These are phyloP conservation scores for Montipora capricornis DNA, from an alignment of 64 coral and sea anemone species.

Conservation along the genomic window DNA sequence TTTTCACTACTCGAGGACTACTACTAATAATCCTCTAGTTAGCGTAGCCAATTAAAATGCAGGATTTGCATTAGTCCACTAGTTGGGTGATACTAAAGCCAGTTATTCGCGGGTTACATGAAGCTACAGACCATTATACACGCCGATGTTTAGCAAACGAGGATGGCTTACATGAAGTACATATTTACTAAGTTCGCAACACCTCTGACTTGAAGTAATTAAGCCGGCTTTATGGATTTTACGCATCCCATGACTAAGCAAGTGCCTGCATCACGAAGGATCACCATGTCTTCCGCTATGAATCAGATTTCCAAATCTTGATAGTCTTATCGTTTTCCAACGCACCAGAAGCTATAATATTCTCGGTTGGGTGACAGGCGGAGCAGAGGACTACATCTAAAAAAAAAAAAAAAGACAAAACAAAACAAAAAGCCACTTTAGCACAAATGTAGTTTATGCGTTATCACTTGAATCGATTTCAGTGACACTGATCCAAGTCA, in stretches of 20 bases:
- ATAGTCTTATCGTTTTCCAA: constrained; percentile 97
- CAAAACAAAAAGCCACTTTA: not conserved
- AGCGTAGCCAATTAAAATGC: too few species aligned
- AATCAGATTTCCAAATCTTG: constrained; percentile 99
- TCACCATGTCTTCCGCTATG: constrained; percentile 30
- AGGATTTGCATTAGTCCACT: too few species aligned
- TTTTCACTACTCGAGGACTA: too few species aligned
- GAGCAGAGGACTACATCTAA: constrained; percentile 98
- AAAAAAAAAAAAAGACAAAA: not conserved
- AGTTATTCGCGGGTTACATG: too few species aligned
- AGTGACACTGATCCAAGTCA: too few species aligned
- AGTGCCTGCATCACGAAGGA: not conserved
- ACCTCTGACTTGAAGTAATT: not conserved
- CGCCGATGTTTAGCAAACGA: too few species aligned
- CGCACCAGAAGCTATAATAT: constrained; percentile 96
- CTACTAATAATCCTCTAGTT: too few species aligned
- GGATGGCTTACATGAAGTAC: not conserved
- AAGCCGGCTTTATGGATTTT: not conserved
- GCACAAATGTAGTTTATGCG: too few species aligned
- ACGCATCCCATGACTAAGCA: not conserved
- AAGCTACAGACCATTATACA: too few species aligned
- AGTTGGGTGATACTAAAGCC: too few species aligned
- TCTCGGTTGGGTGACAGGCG: constrained; percentile 99
- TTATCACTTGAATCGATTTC: too few species aligned
- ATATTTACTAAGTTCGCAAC: not conserved